Evolutionary conservation across 2,113 vertebrate species (phyloP).

Genomic region (Sigmodon hispidus): DNA sequence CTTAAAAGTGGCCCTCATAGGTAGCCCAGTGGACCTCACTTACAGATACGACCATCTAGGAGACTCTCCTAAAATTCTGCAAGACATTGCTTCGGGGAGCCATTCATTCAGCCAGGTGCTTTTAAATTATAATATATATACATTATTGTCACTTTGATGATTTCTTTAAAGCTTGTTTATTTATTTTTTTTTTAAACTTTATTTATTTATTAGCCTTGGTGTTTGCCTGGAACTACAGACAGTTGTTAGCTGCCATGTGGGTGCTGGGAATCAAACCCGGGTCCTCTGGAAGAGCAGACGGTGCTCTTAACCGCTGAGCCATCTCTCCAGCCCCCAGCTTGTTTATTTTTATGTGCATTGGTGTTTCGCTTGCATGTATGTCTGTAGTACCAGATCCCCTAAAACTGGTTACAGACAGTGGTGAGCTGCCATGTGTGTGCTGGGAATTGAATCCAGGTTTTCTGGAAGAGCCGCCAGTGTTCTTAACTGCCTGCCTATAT

Average conservation of each 20-base stretch:
- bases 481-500: neutral
- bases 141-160: no score
- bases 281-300: no score
- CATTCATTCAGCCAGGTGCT: constrained; percentile 94
- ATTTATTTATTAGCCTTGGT: no score
- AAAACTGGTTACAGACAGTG: neutral
- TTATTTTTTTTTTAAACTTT: neutral
- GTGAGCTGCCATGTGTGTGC: neutral
- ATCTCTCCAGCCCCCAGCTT: no score
- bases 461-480: neutral
- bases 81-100: constrained; percentile 91
- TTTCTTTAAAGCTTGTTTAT: no score
- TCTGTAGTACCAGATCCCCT: neutral
- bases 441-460: neutral
- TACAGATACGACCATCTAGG: constrained; percentile 95
- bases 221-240: no score
- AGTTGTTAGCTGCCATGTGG: no score
- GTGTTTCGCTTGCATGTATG: neutral
- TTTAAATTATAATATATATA: constrained; percentile 21
- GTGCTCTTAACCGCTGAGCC: no score
- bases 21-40: constrained; percentile 93
- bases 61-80: constrained; percentile 91
- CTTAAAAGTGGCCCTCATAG: constrained; percentile 93
- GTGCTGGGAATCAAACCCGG: no score
- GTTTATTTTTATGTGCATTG: no score